Conservation (phyloP, 2,888 invertebrate genomes). For the Diogma glabrata region DNA sequence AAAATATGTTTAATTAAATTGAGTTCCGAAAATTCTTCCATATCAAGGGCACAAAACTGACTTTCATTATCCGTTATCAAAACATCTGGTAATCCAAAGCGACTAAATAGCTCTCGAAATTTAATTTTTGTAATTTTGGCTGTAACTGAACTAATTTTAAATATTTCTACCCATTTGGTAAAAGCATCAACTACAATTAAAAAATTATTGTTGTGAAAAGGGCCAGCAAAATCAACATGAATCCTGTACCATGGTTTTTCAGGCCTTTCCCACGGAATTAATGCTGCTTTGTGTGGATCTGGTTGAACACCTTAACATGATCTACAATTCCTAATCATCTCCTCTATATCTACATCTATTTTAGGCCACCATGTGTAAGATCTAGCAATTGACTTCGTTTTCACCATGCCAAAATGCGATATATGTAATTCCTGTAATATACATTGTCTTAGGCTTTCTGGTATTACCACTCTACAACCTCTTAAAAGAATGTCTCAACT, state of each 20-base stretch:
- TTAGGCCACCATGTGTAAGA: no score
- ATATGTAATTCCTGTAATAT: no score
- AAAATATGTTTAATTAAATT: conserved; percentile 17
- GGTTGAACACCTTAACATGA: neutral
- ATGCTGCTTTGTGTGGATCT: neutral
- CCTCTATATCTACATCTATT: no score
- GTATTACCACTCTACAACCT: no score
- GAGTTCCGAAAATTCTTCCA: no score
- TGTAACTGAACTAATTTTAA: neutral
- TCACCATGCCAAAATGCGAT: no score
- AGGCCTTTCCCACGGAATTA: neutral
- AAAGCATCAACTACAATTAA: neutral
- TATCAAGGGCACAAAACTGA: conserved; percentile 9
- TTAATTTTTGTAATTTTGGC: neutral
- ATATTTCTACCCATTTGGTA: neutral
- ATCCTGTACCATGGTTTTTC: neutral
- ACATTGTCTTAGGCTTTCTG: no score
- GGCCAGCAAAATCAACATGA: neutral
- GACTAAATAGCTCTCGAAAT: neutral
- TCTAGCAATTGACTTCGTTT: no score
- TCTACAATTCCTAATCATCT: no score
- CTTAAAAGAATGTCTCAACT: no score
- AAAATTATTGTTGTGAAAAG: neutral
- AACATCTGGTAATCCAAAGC: neutral
- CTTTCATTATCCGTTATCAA: neutral